Evolutionary conservation across 2,113 vertebrate genomes (phyloP).

Genomic region (Chamaetylas fuelleborni): DNA sequence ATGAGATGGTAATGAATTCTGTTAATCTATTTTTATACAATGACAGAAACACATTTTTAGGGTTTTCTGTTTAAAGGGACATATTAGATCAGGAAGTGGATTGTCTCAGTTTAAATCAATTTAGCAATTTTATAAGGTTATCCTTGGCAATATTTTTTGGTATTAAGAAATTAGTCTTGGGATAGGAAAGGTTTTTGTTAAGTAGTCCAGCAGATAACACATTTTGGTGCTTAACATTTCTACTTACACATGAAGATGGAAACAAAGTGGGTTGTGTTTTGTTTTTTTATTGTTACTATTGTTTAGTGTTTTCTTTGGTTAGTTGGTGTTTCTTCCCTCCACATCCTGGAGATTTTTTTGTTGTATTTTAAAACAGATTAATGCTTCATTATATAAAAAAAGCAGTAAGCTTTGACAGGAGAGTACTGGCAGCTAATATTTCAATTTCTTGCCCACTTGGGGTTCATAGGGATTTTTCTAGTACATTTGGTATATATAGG

Average conservation of each 20-base stretch:
- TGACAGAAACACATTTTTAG: background rate
- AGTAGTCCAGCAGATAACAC: background rate
- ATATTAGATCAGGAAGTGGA: background rate
- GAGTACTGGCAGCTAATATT: background rate
- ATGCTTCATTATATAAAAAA: background rate
- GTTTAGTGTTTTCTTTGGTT: background rate
- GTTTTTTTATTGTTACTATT: background rate
- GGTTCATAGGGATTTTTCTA: background rate
- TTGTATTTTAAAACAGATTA: background rate
- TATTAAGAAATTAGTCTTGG: background rate
- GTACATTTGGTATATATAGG: background rate
- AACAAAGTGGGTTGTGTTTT: background rate
- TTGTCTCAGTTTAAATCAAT: background rate
- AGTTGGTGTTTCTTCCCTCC: background rate
- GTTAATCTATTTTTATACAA: background rate
- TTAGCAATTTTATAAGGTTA: background rate
- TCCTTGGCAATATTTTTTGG: background rate
- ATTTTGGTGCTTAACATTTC: background rate
- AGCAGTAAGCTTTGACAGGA: background rate
- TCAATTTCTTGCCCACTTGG: background rate
- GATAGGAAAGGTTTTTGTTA: background rate
- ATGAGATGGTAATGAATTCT: conserved; percentile 87
- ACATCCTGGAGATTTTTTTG: background rate
- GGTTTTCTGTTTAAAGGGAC: background rate
- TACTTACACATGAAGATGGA: background rate